Evolutionary conservation across 2,888 invertebrate species (phyloP), one percentile per base, ranked within the genome.

Genomic region (Chalcis sispes): DNA sequence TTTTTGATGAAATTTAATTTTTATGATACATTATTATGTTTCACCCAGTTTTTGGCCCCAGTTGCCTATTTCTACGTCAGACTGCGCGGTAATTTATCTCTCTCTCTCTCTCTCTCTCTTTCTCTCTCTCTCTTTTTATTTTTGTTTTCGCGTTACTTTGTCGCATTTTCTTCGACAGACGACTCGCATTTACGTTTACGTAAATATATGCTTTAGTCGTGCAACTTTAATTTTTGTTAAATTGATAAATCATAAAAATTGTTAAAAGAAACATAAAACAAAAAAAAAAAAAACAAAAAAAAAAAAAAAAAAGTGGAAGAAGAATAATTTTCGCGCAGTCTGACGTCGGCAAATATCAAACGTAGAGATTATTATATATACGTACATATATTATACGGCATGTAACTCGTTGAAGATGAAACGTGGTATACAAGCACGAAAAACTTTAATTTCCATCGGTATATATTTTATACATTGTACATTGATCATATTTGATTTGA

Each of bases 351-450:
- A 71, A 23, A 32, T 20, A 56, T 67, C 23, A 56, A 59, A n/a
- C 48, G 74, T 50, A 72, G 70, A 65, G 13, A 54, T 75, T 62
- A 62, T 71, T 78, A 80, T 78, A 77, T 72, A 59, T 69, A 67
- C 64, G 40, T 73, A 77, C 29, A 61, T 70, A 27, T 27, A 61
- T 54, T 79, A 79, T 75, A 82, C 81, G 80, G 84, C 84, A 83
- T 86, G 84, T 81, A 82, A 82, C 80, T 82, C 80, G 79, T 82
- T 71, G 46, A 76, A 81, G 81, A 78, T 80, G 79, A 81, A 80
- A 81, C 79, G 78, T 83, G 79, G 77, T 79, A n/a, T n/a, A n/a
- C n/a, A n/a, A 81, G 83, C 83, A 84, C 82, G 81, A 83, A 74
- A 81, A 70, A 77, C 76, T 80, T 78, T n/a, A n/a, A n/a, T n/a